These are phyloP conservation scores for Halcyon malimbica DNA, from an alignment of 2,113 vertebrate genomes.

Conservation along the genomic window DNA sequence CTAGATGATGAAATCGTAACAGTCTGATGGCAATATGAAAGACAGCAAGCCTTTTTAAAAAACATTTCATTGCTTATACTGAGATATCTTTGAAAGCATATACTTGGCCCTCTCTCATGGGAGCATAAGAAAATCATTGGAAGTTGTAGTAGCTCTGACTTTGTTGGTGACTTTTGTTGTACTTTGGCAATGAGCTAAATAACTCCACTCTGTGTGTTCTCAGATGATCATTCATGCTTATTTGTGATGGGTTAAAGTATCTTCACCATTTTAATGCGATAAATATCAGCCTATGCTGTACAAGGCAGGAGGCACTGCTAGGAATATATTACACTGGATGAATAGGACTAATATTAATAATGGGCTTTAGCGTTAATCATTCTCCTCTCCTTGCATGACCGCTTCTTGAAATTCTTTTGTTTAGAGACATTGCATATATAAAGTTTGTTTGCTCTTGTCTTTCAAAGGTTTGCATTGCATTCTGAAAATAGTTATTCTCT, in stretches of 20 bases:
- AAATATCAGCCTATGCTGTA: neutral
- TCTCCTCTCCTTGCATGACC: neutral
- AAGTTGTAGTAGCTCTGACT: neutral
- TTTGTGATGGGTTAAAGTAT: neutral
- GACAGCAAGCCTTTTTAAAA: neutral
- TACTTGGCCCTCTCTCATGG: neutral
- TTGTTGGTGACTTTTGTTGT: neutral
- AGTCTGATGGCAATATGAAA: neutral
- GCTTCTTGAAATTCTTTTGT: neutral
- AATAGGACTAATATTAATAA: conserved; percentile 4
- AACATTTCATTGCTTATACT: neutral
- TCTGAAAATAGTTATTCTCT: neutral
- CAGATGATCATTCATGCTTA: neutral
- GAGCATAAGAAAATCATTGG: neutral
- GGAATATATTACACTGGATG: neutral
- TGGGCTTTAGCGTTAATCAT: neutral
- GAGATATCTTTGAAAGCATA: neutral
- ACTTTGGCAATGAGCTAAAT: neutral
- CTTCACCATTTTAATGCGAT: neutral
- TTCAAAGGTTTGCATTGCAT: neutral
- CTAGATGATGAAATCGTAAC: neutral
- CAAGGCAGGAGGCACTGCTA: neutral
- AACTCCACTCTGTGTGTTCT: neutral
- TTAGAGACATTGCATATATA: neutral
- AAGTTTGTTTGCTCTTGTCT: neutral